Percentiles rank a stretch among this genome's conserved stretches.
phyloP scores from a whole-genome alignment of 1,140 invertebrate species.

The Augochlora pura region DNA sequence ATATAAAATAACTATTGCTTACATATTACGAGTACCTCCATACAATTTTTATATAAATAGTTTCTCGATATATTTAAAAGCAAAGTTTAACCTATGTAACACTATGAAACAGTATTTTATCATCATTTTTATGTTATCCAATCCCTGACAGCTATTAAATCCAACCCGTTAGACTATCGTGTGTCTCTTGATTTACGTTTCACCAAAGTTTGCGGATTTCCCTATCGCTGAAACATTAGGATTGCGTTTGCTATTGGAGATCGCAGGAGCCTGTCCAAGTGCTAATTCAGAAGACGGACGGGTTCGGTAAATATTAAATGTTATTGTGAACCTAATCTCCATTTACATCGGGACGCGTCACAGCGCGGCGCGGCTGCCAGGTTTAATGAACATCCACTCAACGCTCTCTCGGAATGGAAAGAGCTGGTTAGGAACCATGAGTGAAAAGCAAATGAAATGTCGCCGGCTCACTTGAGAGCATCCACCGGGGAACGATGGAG shows the following conservation, averaged over 20 bases:
- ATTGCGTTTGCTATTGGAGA: too few relatives aligned
- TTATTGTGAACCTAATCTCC: constrained; percentile 8
- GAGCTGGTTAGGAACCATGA: constrained; percentile 17
- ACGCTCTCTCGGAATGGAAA: constrained; percentile 6
- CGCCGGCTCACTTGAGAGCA: constrained; percentile 46
- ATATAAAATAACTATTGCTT: too few relatives aligned
- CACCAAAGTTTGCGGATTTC: too few relatives aligned
- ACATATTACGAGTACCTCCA: too few relatives aligned
- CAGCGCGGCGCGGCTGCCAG: not conserved
- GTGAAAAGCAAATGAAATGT: constrained; percentile 54
- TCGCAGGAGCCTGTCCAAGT: not conserved
- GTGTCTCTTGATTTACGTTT: too few relatives aligned
- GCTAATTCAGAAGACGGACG: not conserved
- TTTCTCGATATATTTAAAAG: too few relatives aligned
- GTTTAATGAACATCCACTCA: constrained; percentile 45
- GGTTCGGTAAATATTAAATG: not conserved
- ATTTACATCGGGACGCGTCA: not conserved
- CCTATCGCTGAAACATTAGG: too few relatives aligned
- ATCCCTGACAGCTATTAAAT: too few relatives aligned
- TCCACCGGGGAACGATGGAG: constrained; percentile 45
- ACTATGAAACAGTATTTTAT: not conserved
- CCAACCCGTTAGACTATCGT: too few relatives aligned
- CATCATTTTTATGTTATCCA: too few relatives aligned
- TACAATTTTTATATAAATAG: too few relatives aligned
- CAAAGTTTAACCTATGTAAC: too few relatives aligned